These are phyloP conservation scores for Trematocara caparti DNA, from an alignment of 2,797 vertebrate genomes.

Conservation along the genomic window DNA sequence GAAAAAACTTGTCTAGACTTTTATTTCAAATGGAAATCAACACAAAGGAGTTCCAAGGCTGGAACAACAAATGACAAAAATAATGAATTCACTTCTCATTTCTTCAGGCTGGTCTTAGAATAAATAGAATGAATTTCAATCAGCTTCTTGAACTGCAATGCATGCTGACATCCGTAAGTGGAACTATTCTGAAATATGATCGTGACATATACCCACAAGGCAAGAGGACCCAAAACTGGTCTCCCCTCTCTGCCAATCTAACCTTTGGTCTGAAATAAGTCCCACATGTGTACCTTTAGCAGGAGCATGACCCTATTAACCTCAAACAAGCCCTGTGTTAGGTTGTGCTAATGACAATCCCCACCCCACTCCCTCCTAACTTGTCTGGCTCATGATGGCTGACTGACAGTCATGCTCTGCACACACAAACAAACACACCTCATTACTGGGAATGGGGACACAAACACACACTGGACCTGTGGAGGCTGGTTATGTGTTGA, in stretches of 20 bases:
- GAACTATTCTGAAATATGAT: slow-evolving; percentile 54
- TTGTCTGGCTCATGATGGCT: slow-evolving; percentile 41
- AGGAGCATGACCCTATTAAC: slow-evolving; percentile 76
- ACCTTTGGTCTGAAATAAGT: slow-evolving; percentile 71
- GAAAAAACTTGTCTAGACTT: background rate
- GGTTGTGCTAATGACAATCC: slow-evolving; percentile 45
- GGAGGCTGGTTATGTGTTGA: slow-evolving; percentile 38
- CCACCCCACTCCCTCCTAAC: background rate
- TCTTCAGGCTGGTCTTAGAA: background rate
- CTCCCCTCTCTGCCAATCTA: slow-evolving; percentile 29
- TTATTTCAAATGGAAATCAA: background rate
- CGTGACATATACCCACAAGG: slow-evolving; percentile 56
- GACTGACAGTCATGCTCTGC: slow-evolving; percentile 49
- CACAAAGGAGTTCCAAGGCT: background rate
- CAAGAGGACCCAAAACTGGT: slow-evolving; percentile 20
- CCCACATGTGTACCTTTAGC: slow-evolving; percentile 79
- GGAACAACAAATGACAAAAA: background rate
- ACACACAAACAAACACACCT: slow-evolving; percentile 62
- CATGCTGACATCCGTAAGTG: slow-evolving; percentile 11
- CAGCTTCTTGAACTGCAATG: slow-evolving; percentile 33
- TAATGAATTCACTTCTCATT: background rate
- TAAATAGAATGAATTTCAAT: slow-evolving; percentile 26
- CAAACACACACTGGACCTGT: slow-evolving; percentile 33
- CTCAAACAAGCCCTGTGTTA: slow-evolving; percentile 63
- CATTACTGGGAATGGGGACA: slow-evolving; percentile 26